Base-by-base conservation (phyloP, 1,140 invertebrate genomes). In the Drosophila parabipectinata region DNA sequence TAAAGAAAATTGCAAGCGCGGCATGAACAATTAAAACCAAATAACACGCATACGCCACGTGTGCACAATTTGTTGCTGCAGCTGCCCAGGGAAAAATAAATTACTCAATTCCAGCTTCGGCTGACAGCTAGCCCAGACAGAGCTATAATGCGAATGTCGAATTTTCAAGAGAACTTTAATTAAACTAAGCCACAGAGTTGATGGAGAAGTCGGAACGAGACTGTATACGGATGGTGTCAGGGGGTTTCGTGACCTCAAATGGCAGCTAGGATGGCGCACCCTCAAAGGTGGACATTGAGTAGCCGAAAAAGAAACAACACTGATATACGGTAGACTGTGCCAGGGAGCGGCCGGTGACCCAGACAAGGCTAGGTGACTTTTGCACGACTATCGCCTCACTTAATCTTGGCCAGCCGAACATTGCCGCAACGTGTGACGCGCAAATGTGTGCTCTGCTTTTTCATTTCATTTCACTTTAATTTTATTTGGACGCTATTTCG, bases 91-190 rank as follows among this genome's bases (percentile, higher is more conserved):
- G 55, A 32, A 18, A 56, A 75, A 76, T 76, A 80, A 80, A 80
- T 80, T 76, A 80, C 77, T 80, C 77, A 76, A 79, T 79, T 71
- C 45, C 50, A 53, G 30, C 39, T 37, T 51, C 28, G 9, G 39
- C 44, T 67, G 41, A 47, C 30, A 54, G 44, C 21, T 14, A 44
- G 63, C 12, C 64, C 66, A 77, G 79, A 85, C 77, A 77, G 80
- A 81, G 82, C 81, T 71, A 87, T 84, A 74, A 87, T 80, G 61
- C 59, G 56, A 58, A 57, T 64, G 66, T 64, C 83, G 74, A 85
- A 88, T 79, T 76, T 87, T 87, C 67, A 64, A 72, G 61, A 72
- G 69, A 82, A 88, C 82, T 87, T 87, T 87, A 87, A 87, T 87
- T 87, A 87, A 87, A 85, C 77, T 71, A 72, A 69, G 64, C 69